Evolutionary conservation across 2,888 invertebrate genomes (phyloP).

Genomic region (Chelonus formosanus): DNA sequence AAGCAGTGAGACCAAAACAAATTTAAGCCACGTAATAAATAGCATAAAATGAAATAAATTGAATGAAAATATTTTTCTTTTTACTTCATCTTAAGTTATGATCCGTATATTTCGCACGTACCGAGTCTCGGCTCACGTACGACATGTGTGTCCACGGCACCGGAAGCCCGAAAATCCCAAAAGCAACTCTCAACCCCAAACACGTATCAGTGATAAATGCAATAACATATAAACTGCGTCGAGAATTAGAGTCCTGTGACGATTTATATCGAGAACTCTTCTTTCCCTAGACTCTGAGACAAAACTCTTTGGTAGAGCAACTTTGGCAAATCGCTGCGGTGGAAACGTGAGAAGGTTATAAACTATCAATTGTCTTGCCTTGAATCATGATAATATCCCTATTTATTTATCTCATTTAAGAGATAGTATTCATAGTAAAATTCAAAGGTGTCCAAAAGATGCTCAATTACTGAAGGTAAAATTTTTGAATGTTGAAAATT

Average conservation of each 20-base stretch:
- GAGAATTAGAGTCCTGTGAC: conserved; percentile 59
- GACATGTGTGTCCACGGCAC: conserved; percentile 8
- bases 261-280: conserved; percentile 57
- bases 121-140: background rate
- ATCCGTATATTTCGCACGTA: background rate
- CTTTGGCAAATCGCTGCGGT: conserved; percentile 22
- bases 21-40: too few relatives aligned
- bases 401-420: too few relatives aligned
- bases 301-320: conserved; percentile 10
- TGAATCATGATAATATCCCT: conserved; percentile 6
- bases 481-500: too few relatives aligned
- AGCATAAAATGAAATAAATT: background rate
- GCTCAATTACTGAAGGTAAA: too few relatives aligned
- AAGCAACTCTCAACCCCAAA: conserved; percentile 40
- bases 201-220: conserved; percentile 62
- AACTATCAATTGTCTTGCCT: conserved; percentile 17
- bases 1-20: too few relatives aligned
- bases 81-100: background rate
- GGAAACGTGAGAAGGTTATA: conserved; percentile 12
- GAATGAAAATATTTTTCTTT: conserved; percentile 13
- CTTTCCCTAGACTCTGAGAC: conserved; percentile 1
- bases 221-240: conserved; percentile 61
- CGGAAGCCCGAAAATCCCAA: too few relatives aligned
- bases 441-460: too few relatives aligned
- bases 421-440: too few relatives aligned